Evolutionary conservation across 2,797 vertebrate species (phyloP), one percentile per base, ranked within the genome.

Genomic region (Pseudochirops corinnae): DNA sequence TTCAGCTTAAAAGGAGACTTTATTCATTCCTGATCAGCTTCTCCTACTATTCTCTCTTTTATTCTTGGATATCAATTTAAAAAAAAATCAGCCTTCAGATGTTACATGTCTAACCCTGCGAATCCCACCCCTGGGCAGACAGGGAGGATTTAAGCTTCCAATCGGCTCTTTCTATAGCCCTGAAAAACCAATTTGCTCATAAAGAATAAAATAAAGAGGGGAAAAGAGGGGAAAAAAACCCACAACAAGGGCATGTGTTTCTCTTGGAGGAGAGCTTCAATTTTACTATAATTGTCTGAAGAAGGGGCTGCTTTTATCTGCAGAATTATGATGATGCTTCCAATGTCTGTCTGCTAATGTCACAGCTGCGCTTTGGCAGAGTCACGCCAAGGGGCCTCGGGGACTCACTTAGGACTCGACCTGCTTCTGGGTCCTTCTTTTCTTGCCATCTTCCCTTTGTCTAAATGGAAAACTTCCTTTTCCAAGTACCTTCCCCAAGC

Each of bases 21-120:
- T 99, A 99, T 99, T 99, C 98, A 98, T 99, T 99, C 98, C 98
- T 99, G 98, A 99, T 99, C 99, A 99, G 99, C 98, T 99, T 99
- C 98, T 98, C 98, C 98, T 98, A 98, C 98, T 97, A 98, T 98
- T 99, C 98, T 98, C 98, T 98, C 98, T 98, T 99, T 99, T 99
- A 99, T 99, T 99, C 98, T 98, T 98, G 92, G 98, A 98, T 99
- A 99, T 98, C 98, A 98, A 98, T 99, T 99, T 98, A 97, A 96
- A 98, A 98, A 97, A 97, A 98, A 98, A 98, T 98, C 98, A 98
- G 98, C 98, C 98, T 99, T 98, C 98, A 98, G 98, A 99, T 98
- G 98, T 98, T 98, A 98, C 98, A 97, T 97, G 98, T 98, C 98
- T 98, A 98, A 98, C 98, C 98, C 98, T 97, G 97, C 87, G 97